phyloP scores from a whole-genome alignment of 2,113 vertebrate genomes.

The Eira barbara region DNA sequence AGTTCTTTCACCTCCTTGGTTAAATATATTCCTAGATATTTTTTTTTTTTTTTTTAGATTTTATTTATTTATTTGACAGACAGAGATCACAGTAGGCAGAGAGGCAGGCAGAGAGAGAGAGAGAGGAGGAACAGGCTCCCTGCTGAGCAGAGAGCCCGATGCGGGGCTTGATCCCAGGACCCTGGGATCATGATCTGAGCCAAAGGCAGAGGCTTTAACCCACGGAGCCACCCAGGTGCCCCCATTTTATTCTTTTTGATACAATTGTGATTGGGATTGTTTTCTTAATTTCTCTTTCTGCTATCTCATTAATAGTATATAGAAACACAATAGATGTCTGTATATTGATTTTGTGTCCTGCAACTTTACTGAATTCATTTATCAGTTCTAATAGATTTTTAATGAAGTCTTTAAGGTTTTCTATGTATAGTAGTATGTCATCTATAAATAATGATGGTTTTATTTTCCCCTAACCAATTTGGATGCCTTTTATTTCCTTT shows the following conservation, averaged over 20 bases:
- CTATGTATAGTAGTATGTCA: not conserved
- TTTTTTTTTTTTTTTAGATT: not conserved
- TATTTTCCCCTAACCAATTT: not conserved
- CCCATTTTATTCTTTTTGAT: not conserved
- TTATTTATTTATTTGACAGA: too few species aligned
- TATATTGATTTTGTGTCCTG: not conserved
- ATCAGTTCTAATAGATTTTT: not conserved
- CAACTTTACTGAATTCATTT: not conserved
- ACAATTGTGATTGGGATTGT: not conserved
- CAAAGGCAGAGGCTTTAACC: too few species aligned
- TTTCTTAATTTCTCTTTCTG: not conserved
- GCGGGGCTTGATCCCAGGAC: too few species aligned
- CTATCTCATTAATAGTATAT: not conserved
- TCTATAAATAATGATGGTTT: not conserved
- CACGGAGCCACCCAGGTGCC: too few species aligned
- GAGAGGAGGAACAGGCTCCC: too few species aligned
- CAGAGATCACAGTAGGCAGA: too few species aligned
- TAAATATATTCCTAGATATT: not conserved
- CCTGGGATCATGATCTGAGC: too few species aligned
- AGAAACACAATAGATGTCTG: not conserved
- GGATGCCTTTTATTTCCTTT: not conserved
- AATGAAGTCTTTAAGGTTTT: not conserved
- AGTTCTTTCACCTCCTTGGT: not conserved
- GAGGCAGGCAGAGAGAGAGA: too few species aligned
- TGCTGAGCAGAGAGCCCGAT: too few species aligned